Conservation (phyloP, 2,888 invertebrate genomes). For the Aphodius granarius region DNA sequence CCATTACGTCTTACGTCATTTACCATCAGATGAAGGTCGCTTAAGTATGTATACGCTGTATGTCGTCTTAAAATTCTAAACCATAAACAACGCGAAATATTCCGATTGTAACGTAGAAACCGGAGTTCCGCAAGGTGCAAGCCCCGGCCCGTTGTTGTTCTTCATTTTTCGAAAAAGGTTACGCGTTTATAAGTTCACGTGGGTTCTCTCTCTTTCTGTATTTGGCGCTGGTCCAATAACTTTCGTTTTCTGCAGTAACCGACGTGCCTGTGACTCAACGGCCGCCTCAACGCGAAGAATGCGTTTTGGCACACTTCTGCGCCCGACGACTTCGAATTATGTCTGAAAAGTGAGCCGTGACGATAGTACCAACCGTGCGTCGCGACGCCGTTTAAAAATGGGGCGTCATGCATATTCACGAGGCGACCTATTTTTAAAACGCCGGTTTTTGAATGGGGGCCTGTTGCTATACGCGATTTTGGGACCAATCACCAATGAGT, state of each 20-base stretch:
- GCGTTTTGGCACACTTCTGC: neutral
- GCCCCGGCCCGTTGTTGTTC: neutral
- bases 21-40: neutral
- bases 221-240: neutral
- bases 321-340: neutral
- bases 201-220: neutral
- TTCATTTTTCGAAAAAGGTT: neutral
- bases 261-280: neutral
- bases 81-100: neutral
- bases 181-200: neutral
- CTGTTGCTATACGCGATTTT: neutral
- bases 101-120: neutral
- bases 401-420: neutral
- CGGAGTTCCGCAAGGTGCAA: neutral
- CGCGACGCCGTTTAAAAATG: neutral
- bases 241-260: neutral
- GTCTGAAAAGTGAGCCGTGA: neutral
- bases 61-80: neutral
- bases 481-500: neutral
- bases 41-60: neutral
- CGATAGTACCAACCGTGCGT: neutral
- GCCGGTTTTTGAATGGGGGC: neutral
- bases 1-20: neutral
- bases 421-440: neutral
- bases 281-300: neutral